Evolutionary conservation across 2,888 invertebrate genomes (phyloP).

Genomic region (Coelinius sp.): DNA sequence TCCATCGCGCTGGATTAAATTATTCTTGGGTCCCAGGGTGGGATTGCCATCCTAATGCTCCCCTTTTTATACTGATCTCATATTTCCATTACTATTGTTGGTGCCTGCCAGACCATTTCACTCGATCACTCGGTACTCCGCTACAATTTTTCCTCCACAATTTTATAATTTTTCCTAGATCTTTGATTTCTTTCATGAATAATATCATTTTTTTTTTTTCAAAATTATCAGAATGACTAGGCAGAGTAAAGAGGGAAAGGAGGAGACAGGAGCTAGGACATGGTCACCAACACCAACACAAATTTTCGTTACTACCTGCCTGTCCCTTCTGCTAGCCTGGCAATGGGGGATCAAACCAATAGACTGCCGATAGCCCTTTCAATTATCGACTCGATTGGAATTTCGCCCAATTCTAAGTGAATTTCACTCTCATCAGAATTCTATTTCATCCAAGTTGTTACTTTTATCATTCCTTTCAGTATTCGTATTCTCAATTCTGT

Average conservation of each 20-base stretch:
- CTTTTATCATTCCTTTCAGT: neutral
- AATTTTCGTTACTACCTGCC: constrained; percentile 61
- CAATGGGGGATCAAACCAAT: constrained; percentile 68
- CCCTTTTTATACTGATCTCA: neutral
- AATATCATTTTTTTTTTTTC: neutral
- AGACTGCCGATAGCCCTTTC: constrained; percentile 69
- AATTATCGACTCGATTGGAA: constrained; percentile 66
- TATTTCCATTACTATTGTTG: constrained; percentile 5
- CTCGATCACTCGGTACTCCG: neutral
- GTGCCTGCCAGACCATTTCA: neutral
- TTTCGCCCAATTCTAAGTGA: neutral
- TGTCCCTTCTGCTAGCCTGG: constrained; percentile 64
- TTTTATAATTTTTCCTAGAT: neutral
- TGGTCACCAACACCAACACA: constrained; percentile 46
- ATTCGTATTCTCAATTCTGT: neutral
- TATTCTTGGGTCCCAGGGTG: constrained; percentile 55
- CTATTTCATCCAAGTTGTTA: neutral
- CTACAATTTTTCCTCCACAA: neutral
- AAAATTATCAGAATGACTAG: neutral
- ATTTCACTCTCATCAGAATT: neutral
- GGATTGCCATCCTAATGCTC: neutral
- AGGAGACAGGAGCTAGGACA: constrained; percentile 34
- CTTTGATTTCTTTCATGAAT: neutral
- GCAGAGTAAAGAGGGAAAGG: neutral
- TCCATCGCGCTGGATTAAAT: constrained; percentile 66